These are phyloP conservation scores for Sebastes reedi DNA, from an alignment of 2,797 vertebrate genomes.

Conservation along the genomic window DNA sequence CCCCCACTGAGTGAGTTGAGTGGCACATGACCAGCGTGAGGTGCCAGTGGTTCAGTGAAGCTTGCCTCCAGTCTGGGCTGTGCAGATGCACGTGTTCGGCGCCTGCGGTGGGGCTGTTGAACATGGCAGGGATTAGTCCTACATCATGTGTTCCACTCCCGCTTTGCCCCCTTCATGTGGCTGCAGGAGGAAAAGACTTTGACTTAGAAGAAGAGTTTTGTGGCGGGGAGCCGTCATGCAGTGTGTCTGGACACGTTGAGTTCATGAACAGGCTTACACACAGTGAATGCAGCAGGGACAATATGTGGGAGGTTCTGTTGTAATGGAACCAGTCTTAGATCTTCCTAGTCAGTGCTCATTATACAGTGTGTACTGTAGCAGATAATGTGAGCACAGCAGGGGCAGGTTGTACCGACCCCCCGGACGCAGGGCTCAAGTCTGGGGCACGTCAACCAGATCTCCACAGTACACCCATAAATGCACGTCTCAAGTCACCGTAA, in stretches of 20 bases:
- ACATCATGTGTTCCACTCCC: slow-evolving; percentile 69
- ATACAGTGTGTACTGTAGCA: slow-evolving; percentile 28
- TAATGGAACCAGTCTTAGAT: slow-evolving; percentile 37
- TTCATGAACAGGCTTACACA: background rate
- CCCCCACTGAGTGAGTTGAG: slow-evolving; percentile 12
- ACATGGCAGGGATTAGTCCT: slow-evolving; percentile 63
- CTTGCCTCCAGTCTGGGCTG: slow-evolving; percentile 26
- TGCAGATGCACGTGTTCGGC: slow-evolving; percentile 46
- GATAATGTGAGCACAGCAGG: slow-evolving; percentile 43
- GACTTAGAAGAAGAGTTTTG: slow-evolving; percentile 56
- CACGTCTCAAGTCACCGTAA: background rate
- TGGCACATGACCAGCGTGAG: slow-evolving; percentile 50
- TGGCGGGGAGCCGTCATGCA: slow-evolving; percentile 44
- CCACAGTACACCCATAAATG: background rate
- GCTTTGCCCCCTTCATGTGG: slow-evolving; percentile 56
- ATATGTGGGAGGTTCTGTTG: slow-evolving; percentile 37
- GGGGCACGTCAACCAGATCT: slow-evolving; percentile 16
- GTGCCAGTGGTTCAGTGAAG: slow-evolving; percentile 49
- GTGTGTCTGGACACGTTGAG: slow-evolving; percentile 19
- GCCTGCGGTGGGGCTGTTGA: slow-evolving; percentile 63
- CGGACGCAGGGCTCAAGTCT: slow-evolving; percentile 10
- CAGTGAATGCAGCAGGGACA: background rate
- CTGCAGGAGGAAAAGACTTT: slow-evolving; percentile 60
- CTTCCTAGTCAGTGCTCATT: slow-evolving; percentile 26
- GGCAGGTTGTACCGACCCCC: slow-evolving; percentile 33